Evolutionary conservation across 2,113 vertebrate genomes (phyloP).

Genomic region (Austrofundulus limnaeus): DNA sequence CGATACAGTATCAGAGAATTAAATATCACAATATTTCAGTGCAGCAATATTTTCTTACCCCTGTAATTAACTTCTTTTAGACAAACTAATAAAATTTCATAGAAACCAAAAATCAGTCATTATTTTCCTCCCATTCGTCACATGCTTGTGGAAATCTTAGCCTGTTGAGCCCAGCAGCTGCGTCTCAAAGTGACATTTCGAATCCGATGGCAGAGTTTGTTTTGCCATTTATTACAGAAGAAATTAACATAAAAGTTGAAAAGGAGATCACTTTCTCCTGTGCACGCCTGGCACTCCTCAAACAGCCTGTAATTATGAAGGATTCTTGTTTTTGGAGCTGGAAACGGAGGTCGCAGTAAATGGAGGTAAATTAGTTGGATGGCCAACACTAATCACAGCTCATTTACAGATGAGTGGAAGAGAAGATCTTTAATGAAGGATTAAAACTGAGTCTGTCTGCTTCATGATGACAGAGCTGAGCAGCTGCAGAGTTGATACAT

Average conservation of each 20-base stretch:
- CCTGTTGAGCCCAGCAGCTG: constrained; percentile 4
- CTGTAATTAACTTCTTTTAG: too few species aligned
- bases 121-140: constrained; percentile 3
- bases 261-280: constrained; percentile 9
- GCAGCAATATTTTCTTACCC: too few species aligned
- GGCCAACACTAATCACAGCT: constrained; percentile 38
- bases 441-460: constrained; percentile 18
- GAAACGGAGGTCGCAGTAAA: constrained; percentile 30
- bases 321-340: neutral
- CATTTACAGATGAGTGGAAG: constrained; percentile 30
- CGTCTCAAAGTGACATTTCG: neutral
- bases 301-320: neutral
- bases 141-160: neutral
- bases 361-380: constrained; percentile 30
- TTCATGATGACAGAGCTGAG: too few species aligned
- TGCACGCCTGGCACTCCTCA: neutral
- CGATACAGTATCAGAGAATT: too few species aligned
- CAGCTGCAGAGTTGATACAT: constrained; percentile 9
- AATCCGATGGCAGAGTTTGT: neutral
- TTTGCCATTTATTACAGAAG: neutral
- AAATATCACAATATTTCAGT: too few species aligned
- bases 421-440: constrained; percentile 40
- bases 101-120: neutral
- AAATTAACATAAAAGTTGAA: neutral
- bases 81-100: neutral